Percentiles rank a stretch among this genome's conserved stretches.
phyloP scores from a whole-genome alignment of 2,888 invertebrate species.

The Blomia tropicalis region DNA sequence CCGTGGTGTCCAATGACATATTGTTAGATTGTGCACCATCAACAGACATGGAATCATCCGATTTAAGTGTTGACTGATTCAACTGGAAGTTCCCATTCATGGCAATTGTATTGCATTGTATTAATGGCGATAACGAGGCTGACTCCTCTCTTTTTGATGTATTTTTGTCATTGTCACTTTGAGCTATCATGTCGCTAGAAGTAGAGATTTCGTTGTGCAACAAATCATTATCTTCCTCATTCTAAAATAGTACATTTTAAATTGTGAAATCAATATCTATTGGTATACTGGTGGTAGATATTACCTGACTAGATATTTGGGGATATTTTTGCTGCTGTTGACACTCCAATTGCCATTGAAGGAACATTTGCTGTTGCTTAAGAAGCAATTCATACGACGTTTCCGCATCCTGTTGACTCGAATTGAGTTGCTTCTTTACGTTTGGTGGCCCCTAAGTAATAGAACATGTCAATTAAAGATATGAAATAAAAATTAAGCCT shows the following conservation, averaged over 20 bases:
- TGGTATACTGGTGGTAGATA: not conserved
- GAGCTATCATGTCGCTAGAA: not conserved
- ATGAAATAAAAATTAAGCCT: not conserved
- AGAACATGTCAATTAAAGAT: conserved; percentile 27
- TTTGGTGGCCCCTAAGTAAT: conserved; percentile 59
- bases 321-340: conserved; percentile 47
- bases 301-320: conserved; percentile 61
- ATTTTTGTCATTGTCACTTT: not conserved
- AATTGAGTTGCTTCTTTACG: conserved; percentile 44
- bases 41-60: not conserved
- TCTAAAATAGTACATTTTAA: not conserved
- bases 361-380: conserved; percentile 80
- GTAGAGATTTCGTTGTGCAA: not conserved
- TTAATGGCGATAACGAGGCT: not conserved
- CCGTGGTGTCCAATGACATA: not conserved
- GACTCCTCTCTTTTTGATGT: not conserved
- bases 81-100: not conserved
- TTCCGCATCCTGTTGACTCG: conserved; percentile 39
- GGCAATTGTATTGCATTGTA: not conserved
- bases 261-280: not conserved
- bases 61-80: not conserved
- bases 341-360: conserved; percentile 62
- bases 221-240: not conserved
- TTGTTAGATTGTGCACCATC: not conserved
- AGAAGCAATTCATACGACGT: conserved; percentile 77